A percentile compares a stretch with the other conserved stretches of the same genome.
phyloP scores from a whole-genome alignment of 1,140 invertebrate genomes.

The Pseudomyrmex concolor region DNA sequence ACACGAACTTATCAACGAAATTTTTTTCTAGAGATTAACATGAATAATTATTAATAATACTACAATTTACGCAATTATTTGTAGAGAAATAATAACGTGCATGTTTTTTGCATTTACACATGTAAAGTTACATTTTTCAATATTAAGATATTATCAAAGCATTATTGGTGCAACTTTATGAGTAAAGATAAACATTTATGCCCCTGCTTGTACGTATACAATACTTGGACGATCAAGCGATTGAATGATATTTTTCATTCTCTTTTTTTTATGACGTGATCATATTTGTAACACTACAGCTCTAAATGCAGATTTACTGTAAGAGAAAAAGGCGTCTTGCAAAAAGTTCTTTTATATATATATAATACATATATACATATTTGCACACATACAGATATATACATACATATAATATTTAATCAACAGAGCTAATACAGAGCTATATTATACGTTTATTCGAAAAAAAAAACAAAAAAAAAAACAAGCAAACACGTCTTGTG shows the following conservation, averaged over 20 bases:
- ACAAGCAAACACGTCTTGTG: constrained; percentile 37
- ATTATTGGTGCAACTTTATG: too few species aligned
- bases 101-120: not conserved
- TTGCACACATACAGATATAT: not conserved
- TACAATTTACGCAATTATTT: not conserved
- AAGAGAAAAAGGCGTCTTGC: constrained; percentile 41
- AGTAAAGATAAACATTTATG: too few species aligned
- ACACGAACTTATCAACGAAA: not conserved
- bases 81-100: not conserved
- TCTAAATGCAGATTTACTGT: not conserved
- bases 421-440: constrained; percentile 20
- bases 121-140: too few species aligned
- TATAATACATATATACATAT: not conserved
- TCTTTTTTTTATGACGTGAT: constrained; percentile 23
- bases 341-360: constrained; percentile 53
- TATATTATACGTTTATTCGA: constrained; percentile 34
- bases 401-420: constrained; percentile 13
- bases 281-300: not conserved
- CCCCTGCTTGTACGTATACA: too few species aligned
- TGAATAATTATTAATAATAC: not conserved
- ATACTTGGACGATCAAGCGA: not conserved
- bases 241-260: constrained; percentile 3
- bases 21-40: not conserved
- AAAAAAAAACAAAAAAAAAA: not conserved
- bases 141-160: too few species aligned